Evolutionary conservation across 2,113 vertebrate genomes (phyloP), one percentile per base, ranked within the genome.

Genomic region (Zeus faber): DNA sequence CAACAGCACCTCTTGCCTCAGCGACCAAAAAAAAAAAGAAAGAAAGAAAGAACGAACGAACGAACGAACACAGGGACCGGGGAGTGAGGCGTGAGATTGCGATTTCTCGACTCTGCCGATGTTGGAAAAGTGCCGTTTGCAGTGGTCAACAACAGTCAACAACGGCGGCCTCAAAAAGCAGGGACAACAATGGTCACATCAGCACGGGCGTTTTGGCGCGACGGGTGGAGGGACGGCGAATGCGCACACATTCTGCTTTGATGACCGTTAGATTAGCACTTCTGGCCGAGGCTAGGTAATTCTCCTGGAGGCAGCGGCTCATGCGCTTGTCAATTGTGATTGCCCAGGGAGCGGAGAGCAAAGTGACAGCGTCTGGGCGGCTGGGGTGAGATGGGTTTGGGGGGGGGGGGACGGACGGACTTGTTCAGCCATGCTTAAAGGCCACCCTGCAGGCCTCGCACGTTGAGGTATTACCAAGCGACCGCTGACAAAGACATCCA

Each of bases 211-310:
- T 90, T 87, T 91, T 91, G 90, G 86, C 90, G 35, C 91, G 81
- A 92, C 91, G 88, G 87, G 78, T 82, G 83, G 85, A 87, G 85
- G 89, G 89, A 87, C 56, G 62, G 84, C 85, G 76, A 85, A 88
- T 76, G 89, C 91, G 90, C 91, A 84, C 56, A 77, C 51, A 74
- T 55, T 24, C 27, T 31, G 74, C 69, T 82, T 87, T 92, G 91
- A 94, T 91, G 96, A 93, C 93, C 91, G 92, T 91, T 91, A 91
- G 88, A 93, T 94, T 94, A 94, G 91, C 92, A 93, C 92, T 94
- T 91, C 90, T 89, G 85, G 83, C 87, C 71, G 80, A 70, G 79
- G 80, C 86, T 86, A 74, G 80, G 85, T 85, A 10, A 84, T 88
- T 91, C 87, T 90, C 89, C 88, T 92, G 69, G 78, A 89, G 91